Evolutionary conservation across 1,140 invertebrate species (phyloP), one percentile per base, ranked within the genome.

Genomic region (Hycleus cichorii): DNA sequence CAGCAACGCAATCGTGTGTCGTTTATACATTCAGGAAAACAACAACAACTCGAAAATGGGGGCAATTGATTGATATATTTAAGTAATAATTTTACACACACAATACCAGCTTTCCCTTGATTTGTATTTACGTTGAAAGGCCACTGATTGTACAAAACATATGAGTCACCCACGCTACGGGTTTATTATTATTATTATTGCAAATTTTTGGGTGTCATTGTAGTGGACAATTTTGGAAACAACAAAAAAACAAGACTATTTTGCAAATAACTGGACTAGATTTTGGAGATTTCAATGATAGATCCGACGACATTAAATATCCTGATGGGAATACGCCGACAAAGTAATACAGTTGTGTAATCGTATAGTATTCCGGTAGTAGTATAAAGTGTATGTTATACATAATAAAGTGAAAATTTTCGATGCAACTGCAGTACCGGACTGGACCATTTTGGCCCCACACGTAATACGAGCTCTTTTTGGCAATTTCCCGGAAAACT

Each of bases 71-170:
- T 57, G 54, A 60, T 60, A 60, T 52, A 51, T 60, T 60, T 49
- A 39, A 45, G 47, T 44, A 60, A 60, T 57, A 60, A 32, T 32
- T 32, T 32, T 32, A 32, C 3, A 32, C 32, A 32, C 39, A 56
- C 45, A 51, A 38, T 24, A 26, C 25, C 48, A 50, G 43, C 54
- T 60, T 60, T 57, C 59, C 59, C 59, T 52, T 60, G 59, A 60
- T 60, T 60, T 60, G 59, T 60, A 57, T 57, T 60, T 57, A 56
- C 49, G 53, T 57, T 60, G 59, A 60, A 60, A 60, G 59, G 53
- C 59, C 59, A 60, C 52, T 52, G 59, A 57, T 60, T 60, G 59
- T 32, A 32, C 32, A 32, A 60, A 60, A 60, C 59, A 60, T 50
- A 57, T 60, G 59, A 60, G 53, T 60, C 59, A 60, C 59, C 59